Conservation (phyloP, 2,888 invertebrate genomes). For the Sarcophaga carnaria region DNA sequence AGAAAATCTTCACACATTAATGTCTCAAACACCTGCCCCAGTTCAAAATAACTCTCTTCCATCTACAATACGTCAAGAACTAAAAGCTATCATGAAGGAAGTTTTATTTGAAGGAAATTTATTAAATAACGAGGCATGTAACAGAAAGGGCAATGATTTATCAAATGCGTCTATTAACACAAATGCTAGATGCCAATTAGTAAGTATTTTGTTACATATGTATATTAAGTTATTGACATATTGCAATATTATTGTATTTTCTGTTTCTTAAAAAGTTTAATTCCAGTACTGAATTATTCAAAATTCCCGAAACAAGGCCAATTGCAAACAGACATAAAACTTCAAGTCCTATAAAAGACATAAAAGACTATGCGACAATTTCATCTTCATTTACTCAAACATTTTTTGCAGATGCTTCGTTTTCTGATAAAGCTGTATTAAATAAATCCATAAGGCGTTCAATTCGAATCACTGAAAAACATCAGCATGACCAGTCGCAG, state of each 20-base stretch:
- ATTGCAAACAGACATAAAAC: conserved; percentile 27
- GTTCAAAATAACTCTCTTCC: conserved; percentile 31
- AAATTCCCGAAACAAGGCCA: conserved; percentile 71
- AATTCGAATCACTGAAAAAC: conserved; percentile 46
- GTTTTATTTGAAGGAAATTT: conserved; percentile 45
- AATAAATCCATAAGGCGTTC: conserved; percentile 62
- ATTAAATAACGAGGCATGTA: conserved; percentile 3
- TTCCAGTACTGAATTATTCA: conserved; percentile 72
- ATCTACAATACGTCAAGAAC: conserved; percentile 63
- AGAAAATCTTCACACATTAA: conserved; percentile 49
- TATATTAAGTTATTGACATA: background rate
- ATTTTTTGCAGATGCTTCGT: conserved; percentile 42
- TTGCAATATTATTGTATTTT: background rate
- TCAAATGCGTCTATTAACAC: conserved; percentile 35
- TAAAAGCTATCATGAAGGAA: conserved; percentile 69
- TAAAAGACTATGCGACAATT: background rate
- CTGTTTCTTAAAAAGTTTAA: conserved; percentile 69
- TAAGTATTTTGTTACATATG: conserved; percentile 61
- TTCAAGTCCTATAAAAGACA: conserved; percentile 50
- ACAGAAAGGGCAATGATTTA: background rate
- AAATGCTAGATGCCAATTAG: conserved; percentile 70
- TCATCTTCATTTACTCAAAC: conserved; percentile 49
- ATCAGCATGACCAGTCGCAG: background rate
- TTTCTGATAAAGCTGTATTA: conserved; percentile 35
- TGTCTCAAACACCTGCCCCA: conserved; percentile 53